phyloP scores from a whole-genome alignment of 2,113 vertebrate genomes.

The Heptranchias perlo region DNA sequence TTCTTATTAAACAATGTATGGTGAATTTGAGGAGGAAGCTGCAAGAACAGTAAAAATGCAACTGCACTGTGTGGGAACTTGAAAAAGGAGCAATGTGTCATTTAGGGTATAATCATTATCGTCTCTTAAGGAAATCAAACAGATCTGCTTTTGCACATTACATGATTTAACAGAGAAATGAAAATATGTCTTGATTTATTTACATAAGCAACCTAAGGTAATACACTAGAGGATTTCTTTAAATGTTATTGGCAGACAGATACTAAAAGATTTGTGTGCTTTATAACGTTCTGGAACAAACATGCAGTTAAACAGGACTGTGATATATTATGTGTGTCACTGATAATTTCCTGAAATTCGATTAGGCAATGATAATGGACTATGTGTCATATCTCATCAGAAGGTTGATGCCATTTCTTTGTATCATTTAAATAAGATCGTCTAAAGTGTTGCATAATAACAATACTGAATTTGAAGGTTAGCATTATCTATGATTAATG shows the following conservation, averaged over 20 bases:
- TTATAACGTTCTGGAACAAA: not conserved
- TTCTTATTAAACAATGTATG: not conserved
- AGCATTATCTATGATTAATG: slow-evolving; percentile 32
- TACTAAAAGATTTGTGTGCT: not conserved
- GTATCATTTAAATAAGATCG: slow-evolving; percentile 5
- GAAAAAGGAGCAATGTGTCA: not conserved
- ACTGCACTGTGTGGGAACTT: not conserved
- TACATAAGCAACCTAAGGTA: slow-evolving; percentile 1
- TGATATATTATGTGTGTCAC: slow-evolving; percentile 12
- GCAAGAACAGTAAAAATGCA: slow-evolving; percentile 4
- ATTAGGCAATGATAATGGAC: slow-evolving; percentile 29
- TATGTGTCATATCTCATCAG: not conserved
- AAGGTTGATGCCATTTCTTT: slow-evolving; percentile 25
- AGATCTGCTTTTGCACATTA: not conserved
- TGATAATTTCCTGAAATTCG: slow-evolving; percentile 13
- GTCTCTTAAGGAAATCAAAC: slow-evolving; percentile 11
- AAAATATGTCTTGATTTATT: slow-evolving; percentile 27
- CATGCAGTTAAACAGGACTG: not conserved
- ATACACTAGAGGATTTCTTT: not conserved
- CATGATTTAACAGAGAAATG: not conserved
- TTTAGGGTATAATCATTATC: not conserved
- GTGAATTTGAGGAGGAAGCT: not conserved
- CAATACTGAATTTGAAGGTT: slow-evolving; percentile 8
- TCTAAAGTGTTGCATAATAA: slow-evolving; percentile 29
- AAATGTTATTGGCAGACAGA: not conserved